These are phyloP conservation scores for Dyspetes luteomarginatus DNA, from an alignment of 2,888 invertebrate genomes.

Conservation along the genomic window DNA sequence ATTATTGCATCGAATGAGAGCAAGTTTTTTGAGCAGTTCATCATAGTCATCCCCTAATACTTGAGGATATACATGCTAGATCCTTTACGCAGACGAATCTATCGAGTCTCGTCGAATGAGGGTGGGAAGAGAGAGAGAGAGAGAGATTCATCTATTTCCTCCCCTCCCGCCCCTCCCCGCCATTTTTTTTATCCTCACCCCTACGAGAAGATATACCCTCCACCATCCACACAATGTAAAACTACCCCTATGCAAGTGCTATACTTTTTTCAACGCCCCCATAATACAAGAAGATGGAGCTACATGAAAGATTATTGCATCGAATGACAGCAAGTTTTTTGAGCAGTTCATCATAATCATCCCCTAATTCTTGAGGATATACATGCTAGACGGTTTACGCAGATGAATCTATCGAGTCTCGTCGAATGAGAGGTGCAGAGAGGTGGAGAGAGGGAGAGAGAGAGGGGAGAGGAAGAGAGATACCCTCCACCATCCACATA, in stretches of 20 bases:
- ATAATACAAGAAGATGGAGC: background rate
- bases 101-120: background rate
- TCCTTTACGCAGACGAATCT: slow-evolving; percentile 24
- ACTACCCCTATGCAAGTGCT: too few relatives aligned
- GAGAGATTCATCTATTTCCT: too few relatives aligned
- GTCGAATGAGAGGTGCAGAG: too few relatives aligned
- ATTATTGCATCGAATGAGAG: too few relatives aligned
- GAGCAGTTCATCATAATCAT: background rate
- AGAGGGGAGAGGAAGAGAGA: background rate
- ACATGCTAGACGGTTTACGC: background rate
- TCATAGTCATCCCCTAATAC: background rate
- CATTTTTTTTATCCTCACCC: too few relatives aligned
- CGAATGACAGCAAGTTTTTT: background rate
- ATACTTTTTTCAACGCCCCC: too few relatives aligned
- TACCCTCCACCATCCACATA: background rate
- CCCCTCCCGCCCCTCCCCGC: too few relatives aligned
- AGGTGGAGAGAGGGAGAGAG: background rate
- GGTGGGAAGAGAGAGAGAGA: background rate
- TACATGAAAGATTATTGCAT: background rate
- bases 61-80: background rate
- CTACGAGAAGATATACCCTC: too few relatives aligned
- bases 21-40: too few relatives aligned
- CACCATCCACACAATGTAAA: too few relatives aligned
- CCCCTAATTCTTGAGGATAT: background rate
- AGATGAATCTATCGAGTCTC: slow-evolving; percentile 3